phyloP scores from a whole-genome alignment of 2,797 vertebrate genomes.

The Masticophis lateralis region DNA sequence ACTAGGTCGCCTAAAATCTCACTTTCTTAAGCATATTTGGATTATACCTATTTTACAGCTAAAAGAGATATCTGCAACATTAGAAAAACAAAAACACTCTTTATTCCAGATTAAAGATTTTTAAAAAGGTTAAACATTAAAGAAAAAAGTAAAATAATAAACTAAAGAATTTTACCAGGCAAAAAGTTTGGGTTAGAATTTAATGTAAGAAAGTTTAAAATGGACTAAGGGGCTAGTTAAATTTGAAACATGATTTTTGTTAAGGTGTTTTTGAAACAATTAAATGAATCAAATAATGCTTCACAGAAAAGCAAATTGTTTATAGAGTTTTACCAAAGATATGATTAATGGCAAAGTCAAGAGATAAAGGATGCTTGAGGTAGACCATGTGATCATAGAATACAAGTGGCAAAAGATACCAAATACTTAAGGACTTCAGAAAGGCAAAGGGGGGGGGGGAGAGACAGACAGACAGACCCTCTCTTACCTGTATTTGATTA shows the following conservation, averaged over 20 bases:
- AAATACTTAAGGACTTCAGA: not conserved
- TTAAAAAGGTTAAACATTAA: not conserved
- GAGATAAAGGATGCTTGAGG: not conserved
- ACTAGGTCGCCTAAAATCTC: not conserved
- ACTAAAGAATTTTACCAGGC: not conserved
- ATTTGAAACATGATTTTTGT: not conserved
- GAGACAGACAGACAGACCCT: too few relatives aligned
- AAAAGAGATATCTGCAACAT: not conserved
- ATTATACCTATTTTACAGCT: not conserved
- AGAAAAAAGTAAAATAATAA: not conserved
- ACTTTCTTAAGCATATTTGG: not conserved
- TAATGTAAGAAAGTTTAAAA: not conserved
- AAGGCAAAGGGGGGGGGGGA: not conserved
- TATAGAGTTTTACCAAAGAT: not conserved
- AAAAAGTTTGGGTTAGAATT: not conserved
- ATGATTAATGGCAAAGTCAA: not conserved
- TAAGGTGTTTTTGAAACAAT: not conserved
- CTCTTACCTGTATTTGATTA: not conserved
- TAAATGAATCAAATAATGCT: not conserved
- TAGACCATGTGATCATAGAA: not conserved
- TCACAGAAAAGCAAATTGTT: not conserved
- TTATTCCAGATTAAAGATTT: not conserved
- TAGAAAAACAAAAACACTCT: not conserved
- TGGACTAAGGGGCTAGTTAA: not conserved
- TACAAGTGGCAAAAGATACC: not conserved